Conservation (phyloP, 2,888 invertebrate genomes). For the Mactromeris polynyma region DNA sequence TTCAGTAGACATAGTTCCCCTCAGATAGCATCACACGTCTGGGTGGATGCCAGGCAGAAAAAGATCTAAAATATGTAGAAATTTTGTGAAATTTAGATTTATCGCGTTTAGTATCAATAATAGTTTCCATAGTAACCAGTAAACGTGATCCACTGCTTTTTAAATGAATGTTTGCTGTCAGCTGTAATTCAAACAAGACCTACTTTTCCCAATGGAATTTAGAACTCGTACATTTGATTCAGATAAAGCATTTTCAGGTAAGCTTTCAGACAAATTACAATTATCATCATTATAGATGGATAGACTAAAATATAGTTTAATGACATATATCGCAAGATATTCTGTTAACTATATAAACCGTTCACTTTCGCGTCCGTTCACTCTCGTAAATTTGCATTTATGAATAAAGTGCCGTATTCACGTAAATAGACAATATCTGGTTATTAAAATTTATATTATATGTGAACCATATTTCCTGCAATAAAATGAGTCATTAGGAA, state of each 20-base stretch:
- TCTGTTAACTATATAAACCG: background rate
- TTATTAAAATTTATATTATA: background rate
- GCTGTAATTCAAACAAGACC: background rate
- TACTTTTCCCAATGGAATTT: background rate
- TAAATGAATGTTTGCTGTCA: background rate
- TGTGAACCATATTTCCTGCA: too few species aligned
- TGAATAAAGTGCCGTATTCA: background rate
- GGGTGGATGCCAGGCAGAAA: background rate
- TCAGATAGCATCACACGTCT: background rate
- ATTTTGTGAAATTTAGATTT: conserved; percentile 14
- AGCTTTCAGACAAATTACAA: background rate
- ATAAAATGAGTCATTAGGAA: background rate
- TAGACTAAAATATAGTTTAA: background rate
- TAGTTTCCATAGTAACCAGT: conserved; percentile 30
- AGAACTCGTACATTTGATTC: background rate
- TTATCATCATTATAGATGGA: background rate
- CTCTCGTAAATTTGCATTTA: background rate
- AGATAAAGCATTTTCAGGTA: background rate
- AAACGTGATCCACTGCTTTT: background rate
- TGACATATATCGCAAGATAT: background rate
- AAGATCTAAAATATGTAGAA: conserved; percentile 3
- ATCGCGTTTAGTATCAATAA: conserved; percentile 22
- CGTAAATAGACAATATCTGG: background rate
- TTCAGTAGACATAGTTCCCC: background rate
- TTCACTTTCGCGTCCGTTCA: background rate